These are phyloP conservation scores for Dryadula phaetusa DNA, from an alignment of 2,888 invertebrate species.

Conservation along the genomic window DNA sequence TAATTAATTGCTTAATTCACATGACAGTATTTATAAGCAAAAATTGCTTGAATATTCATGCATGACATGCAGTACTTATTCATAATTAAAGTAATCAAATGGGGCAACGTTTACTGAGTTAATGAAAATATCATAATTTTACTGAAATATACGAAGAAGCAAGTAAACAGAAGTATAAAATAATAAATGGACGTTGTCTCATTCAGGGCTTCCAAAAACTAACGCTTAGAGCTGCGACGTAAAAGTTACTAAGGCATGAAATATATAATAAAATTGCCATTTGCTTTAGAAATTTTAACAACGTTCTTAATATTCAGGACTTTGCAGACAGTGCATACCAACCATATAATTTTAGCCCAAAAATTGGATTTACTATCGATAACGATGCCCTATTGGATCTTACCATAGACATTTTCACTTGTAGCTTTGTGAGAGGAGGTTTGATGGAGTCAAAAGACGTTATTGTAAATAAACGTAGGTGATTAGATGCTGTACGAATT, in stretches of 20 bases:
- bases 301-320: constrained; percentile 75
- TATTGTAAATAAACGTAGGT: constrained; percentile 76
- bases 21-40: constrained; percentile 27
- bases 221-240: constrained; percentile 66
- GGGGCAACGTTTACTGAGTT: constrained; percentile 34
- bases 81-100: constrained; percentile 30
- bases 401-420: constrained; percentile 57
- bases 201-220: constrained; percentile 54
- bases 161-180: constrained; percentile 31
- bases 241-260: constrained; percentile 64
- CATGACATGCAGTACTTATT: constrained; percentile 53
- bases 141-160: constrained; percentile 9
- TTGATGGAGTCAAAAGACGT: constrained; percentile 55
- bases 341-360: constrained; percentile 71
- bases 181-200: constrained; percentile 49
- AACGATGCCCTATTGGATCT: constrained; percentile 58
- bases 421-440: constrained; percentile 63
- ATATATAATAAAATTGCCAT: constrained; percentile 42
- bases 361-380: constrained; percentile 73
- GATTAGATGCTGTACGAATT: constrained; percentile 66
- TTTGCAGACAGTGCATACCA: constrained; percentile 64
- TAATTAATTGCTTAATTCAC: constrained; percentile 37
- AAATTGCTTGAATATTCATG: constrained; percentile 58
- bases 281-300: constrained; percentile 58
- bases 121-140: not conserved